phyloP scores from a whole-genome alignment of 1,140 invertebrate genomes.

The Lysiphlebus fabarum region DNA sequence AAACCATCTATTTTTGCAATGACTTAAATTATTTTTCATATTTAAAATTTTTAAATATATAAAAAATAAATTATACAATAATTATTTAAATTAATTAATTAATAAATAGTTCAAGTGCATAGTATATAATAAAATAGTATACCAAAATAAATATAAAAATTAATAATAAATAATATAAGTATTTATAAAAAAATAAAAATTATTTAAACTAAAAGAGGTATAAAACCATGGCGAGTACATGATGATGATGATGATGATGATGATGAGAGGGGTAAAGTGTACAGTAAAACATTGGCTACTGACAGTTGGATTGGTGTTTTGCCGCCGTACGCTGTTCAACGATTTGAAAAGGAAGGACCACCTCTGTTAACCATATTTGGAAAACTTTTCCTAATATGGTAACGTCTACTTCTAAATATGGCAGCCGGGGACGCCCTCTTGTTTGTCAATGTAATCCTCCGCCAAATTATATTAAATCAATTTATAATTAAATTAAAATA shows the following conservation, averaged over 20 bases:
- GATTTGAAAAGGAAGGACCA: conserved; percentile 46
- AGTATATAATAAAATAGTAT: no score
- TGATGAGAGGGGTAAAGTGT: conserved; percentile 44
- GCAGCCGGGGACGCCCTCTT: conserved; percentile 64
- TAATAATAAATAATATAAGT: no score
- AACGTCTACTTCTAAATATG: conserved; percentile 72
- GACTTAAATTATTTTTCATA: no score
- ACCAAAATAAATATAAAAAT: no score
- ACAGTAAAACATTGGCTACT: conserved; percentile 45
- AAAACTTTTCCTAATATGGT: conserved; percentile 70
- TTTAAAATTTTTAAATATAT: no score
- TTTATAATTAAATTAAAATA: background rate
- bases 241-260: no score
- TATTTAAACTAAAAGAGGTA: background rate
- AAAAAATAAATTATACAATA: no score
- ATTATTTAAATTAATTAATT: no score
- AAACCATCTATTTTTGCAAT: conserved; percentile 16
- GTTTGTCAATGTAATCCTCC: conserved; percentile 50
- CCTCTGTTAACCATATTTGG: conserved; percentile 69
- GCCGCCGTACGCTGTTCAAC: conserved; percentile 45
- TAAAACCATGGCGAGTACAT: background rate
- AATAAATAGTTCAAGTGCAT: no score
- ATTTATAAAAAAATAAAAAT: no score
- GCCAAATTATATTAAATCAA: conserved; percentile 29
- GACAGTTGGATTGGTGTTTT: conserved; percentile 54